Conservation (phyloP, 2,888 invertebrate genomes). For the Hirtodrosophila histrioides region DNA sequence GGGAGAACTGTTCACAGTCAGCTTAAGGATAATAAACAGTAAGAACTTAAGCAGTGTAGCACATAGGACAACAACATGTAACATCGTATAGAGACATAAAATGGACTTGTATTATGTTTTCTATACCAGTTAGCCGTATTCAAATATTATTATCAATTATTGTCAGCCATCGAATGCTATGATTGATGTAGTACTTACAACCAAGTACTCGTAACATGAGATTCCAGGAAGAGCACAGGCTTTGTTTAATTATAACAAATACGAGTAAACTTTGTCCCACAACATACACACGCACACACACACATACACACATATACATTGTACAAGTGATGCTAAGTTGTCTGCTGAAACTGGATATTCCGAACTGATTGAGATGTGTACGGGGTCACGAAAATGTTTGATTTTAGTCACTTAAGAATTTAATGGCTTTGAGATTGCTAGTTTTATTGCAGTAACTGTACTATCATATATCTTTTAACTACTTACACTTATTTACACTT, state of each 20-base stretch:
- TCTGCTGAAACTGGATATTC: too few species aligned
- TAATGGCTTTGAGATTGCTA: too few species aligned
- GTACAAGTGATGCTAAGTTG: too few species aligned
- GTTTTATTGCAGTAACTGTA: too few species aligned
- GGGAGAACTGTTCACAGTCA: conserved; percentile 7
- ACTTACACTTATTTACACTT: too few species aligned
- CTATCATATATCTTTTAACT: too few species aligned
- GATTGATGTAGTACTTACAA: conserved; percentile 49
- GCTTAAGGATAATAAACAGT: conserved; percentile 50
- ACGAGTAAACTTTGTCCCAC: neutral
- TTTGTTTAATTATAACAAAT: conserved; percentile 52
- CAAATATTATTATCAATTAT: conserved; percentile 51
- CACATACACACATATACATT: too few species aligned
- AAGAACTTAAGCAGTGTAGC: conserved; percentile 35
- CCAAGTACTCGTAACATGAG: conserved; percentile 16
- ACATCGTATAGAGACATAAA: conserved; percentile 14
- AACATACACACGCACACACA: too few species aligned
- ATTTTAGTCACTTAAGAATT: too few species aligned
- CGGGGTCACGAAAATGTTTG: too few species aligned
- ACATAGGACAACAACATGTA: conserved; percentile 12
- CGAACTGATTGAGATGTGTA: too few species aligned
- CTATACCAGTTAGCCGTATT: conserved; percentile 1
- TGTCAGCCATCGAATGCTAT: conserved; percentile 42
- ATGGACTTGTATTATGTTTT: conserved; percentile 18
- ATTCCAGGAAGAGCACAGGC: neutral